Conservation (phyloP, 2,888 invertebrate genomes). For the Nemotelus nigrinus region DNA sequence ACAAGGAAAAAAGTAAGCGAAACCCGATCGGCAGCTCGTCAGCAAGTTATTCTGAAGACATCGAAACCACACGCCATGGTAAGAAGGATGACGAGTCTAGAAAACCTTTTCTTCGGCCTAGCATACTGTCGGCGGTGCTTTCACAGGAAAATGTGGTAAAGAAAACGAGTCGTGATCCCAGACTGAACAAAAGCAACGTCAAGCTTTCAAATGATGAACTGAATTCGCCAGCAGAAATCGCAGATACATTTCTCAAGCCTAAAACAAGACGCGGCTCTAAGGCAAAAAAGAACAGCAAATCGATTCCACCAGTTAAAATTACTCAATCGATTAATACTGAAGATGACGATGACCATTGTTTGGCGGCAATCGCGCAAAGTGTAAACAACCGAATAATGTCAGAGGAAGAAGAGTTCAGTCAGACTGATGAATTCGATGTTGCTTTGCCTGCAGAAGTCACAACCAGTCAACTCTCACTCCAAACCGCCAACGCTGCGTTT, state of each 20-base stretch:
- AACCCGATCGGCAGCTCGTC: not conserved
- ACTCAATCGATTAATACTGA: conserved; percentile 30
- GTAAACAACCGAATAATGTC: conserved; percentile 64
- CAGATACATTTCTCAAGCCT: conserved; percentile 40
- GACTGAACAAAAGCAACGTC: conserved; percentile 60
- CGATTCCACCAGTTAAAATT: not conserved
- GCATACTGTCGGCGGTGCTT: conserved; percentile 55
- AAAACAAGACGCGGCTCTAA: not conserved
- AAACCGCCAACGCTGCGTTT: conserved; percentile 41
- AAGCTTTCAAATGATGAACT: not conserved
- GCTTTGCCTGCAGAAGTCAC: not conserved
- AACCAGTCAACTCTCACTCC: conserved; percentile 43
- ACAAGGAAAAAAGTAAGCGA: not conserved
- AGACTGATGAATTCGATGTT: conserved; percentile 60
- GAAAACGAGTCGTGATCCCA: conserved; percentile 61
- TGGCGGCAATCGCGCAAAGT: conserved; percentile 63
- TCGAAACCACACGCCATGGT: not conserved
- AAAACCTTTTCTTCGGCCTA: conserved; percentile 57
- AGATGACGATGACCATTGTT: conserved; percentile 61
- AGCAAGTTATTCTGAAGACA: not conserved
- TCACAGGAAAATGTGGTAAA: conserved; percentile 28
- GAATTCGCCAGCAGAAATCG: not conserved
- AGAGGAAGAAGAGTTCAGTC: conserved; percentile 60
- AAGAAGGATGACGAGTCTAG: conserved; percentile 1
- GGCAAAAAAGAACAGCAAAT: not conserved